Conservation (phyloP, 2,113 vertebrate species). For the Phaetusa simplex region DNA sequence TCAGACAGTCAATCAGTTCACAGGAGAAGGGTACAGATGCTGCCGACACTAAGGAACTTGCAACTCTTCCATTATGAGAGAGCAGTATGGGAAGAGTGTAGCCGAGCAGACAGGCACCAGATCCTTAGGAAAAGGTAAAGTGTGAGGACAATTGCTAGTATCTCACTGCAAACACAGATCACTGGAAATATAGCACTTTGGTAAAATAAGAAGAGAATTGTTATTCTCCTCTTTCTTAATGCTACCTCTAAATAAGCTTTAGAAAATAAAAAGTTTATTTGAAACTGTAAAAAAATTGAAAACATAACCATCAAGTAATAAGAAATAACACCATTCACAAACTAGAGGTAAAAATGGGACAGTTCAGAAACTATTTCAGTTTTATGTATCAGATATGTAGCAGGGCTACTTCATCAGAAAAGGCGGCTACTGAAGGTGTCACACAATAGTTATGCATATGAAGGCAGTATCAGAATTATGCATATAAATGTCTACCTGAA, state of each 20-base stretch:
- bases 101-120: neutral
- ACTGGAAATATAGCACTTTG: neutral
- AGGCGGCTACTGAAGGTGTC: neutral
- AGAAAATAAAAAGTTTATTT: neutral
- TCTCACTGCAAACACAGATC: neutral
- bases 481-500: neutral
- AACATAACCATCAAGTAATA: neutral
- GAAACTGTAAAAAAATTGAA: neutral
- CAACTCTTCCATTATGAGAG: neutral
- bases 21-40: neutral
- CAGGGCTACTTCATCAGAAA: neutral
- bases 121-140: neutral
- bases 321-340: neutral
- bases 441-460: neutral
- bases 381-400: neutral
- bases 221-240: neutral
- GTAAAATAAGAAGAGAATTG: neutral
- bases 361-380: neutral
- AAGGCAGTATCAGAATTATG: neutral
- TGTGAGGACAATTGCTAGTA: neutral
- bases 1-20: neutral
- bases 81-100: neutral
- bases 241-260: neutral
- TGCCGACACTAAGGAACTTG: neutral
- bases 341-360: neutral